Evolutionary conservation across 2,113 vertebrate species (phyloP).

Genomic region (Malurus melanocephalus): DNA sequence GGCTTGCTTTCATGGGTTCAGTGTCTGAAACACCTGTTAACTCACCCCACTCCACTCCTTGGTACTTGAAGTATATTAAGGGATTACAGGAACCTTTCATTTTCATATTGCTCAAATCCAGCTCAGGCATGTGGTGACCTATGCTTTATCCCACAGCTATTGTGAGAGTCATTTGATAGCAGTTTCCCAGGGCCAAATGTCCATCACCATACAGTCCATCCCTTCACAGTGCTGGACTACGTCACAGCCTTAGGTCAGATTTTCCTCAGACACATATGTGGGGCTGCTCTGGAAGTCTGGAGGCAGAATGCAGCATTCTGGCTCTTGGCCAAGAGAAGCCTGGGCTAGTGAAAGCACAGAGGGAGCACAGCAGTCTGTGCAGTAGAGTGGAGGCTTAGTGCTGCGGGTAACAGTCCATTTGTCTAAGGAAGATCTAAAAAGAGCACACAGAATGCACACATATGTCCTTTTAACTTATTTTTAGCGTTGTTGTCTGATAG

Average conservation of each 20-base stretch:
- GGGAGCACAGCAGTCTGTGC: neutral
- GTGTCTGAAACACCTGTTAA: neutral
- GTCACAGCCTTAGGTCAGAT: neutral
- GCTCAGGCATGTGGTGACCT: neutral
- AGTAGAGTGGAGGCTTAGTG: neutral
- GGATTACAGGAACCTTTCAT: conserved; percentile 38
- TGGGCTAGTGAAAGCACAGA: neutral
- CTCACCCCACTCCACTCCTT: neutral
- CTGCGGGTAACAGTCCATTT: neutral
- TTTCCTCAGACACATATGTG: neutral
- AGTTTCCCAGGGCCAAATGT: neutral
- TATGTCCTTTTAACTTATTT: conserved; percentile 1
- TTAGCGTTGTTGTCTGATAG: neutral
- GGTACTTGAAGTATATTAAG: neutral
- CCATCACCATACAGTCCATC: neutral
- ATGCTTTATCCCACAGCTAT: neutral
- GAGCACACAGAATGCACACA: neutral
- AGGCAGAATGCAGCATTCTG: neutral
- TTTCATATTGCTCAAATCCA: neutral
- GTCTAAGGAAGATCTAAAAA: neutral
- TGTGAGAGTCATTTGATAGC: neutral
- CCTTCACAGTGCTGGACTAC: neutral
- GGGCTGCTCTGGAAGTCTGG: neutral
- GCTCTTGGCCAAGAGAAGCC: neutral
- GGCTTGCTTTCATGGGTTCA: neutral